phyloP scores from a whole-genome alignment of 1,140 invertebrate genomes.

The Neodiprion lecontei region DNA sequence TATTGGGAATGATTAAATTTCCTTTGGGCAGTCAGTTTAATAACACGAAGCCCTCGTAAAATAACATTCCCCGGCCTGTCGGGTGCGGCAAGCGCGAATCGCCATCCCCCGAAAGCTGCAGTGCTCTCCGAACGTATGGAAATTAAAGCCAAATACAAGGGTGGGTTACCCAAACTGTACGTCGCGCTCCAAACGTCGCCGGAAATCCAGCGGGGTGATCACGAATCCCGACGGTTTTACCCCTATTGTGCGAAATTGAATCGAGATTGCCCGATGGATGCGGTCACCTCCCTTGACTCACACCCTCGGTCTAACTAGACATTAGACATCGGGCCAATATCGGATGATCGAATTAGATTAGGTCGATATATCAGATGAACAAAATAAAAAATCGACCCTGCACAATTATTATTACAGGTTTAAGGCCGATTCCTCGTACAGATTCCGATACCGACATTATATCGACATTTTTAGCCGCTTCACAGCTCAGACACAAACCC shows the following conservation, averaged over 20 bases:
- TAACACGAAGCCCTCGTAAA: slow-evolving; percentile 7
- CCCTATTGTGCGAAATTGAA: neutral
- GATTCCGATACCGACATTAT: too few relatives aligned
- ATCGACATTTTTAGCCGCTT: too few relatives aligned
- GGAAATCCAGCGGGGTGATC: neutral
- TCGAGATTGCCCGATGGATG: slow-evolving; percentile 2
- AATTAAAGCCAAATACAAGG: neutral
- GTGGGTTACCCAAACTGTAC: neutral
- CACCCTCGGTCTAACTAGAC: too few relatives aligned
- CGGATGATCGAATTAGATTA: too few relatives aligned
- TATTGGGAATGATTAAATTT: slow-evolving; percentile 14
- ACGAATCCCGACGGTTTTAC: neutral
- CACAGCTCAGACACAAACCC: too few relatives aligned
- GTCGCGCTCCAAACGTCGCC: neutral
- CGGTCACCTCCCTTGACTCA: neutral
- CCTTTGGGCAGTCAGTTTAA: neutral
- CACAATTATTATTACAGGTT: too few relatives aligned
- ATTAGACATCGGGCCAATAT: too few relatives aligned
- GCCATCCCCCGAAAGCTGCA: neutral
- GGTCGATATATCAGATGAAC: too few relatives aligned
- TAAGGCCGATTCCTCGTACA: too few relatives aligned
- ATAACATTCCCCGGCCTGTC: neutral
- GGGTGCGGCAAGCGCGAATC: neutral
- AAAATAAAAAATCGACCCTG: too few relatives aligned
- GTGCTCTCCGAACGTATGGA: neutral